phyloP scores from a whole-genome alignment of 2,797 vertebrate species.

The Sebastiscus albofasciatus region DNA sequence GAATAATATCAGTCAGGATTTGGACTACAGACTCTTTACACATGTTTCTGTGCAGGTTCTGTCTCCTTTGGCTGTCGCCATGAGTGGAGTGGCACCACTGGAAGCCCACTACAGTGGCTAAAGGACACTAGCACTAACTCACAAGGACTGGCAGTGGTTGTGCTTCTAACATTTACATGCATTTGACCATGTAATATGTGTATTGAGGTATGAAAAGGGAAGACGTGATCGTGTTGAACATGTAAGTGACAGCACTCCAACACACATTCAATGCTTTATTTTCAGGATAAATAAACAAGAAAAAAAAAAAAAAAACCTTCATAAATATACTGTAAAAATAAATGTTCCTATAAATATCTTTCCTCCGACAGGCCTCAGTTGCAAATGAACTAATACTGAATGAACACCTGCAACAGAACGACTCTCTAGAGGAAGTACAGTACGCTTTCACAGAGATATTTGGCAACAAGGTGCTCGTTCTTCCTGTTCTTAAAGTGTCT shows the following conservation, averaged over 20 bases:
- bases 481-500: slow-evolving; percentile 68
- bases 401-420: slow-evolving; percentile 69
- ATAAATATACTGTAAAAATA: slow-evolving; percentile 32
- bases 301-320: neutral
- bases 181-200: neutral
- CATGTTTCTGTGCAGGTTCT: no score
- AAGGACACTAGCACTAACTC: neutral
- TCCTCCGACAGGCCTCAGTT: slow-evolving; percentile 20
- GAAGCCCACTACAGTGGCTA: neutral
- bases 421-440: slow-evolving; percentile 60
- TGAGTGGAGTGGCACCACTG: slow-evolving; percentile 8
- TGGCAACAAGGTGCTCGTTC: slow-evolving; percentile 69
- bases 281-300: slow-evolving; percentile 34
- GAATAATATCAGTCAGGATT: no score
- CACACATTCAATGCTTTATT: slow-evolving; percentile 16
- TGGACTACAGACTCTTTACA: no score
- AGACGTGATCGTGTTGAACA: no score
- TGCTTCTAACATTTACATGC: neutral
- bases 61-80: no score
- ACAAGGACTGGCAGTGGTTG: neutral
- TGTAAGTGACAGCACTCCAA: slow-evolving; percentile 26
- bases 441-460: slow-evolving; percentile 74
- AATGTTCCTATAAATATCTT: neutral
- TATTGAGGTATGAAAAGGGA: slow-evolving; percentile 45
- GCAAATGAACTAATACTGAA: slow-evolving; percentile 37